Evolutionary conservation across 1,140 invertebrate species (phyloP).

Genomic region (Habropoda laboriosa): DNA sequence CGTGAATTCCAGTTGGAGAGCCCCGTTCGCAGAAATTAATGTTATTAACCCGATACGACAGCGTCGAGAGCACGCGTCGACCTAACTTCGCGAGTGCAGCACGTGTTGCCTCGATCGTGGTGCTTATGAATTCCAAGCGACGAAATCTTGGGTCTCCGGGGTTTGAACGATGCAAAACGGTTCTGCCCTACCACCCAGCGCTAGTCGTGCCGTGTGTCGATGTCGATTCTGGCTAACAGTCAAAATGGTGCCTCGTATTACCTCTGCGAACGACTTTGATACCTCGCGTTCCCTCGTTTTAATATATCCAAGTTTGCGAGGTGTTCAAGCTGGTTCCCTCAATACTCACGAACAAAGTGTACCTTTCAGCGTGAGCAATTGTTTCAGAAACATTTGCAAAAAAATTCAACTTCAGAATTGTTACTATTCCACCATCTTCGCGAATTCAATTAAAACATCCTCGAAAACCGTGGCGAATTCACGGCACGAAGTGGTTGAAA

Average conservation of each 20-base stretch:
- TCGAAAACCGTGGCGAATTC: too few relatives aligned
- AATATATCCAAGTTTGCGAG: neutral
- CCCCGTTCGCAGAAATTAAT: conserved; percentile 64
- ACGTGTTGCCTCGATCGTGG: conserved; percentile 19
- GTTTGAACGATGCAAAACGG: conserved; percentile 4
- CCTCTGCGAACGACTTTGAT: neutral
- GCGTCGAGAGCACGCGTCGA: conserved; percentile 29
- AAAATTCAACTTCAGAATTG: too few relatives aligned
- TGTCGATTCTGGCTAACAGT: neutral
- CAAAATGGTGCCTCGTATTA: neutral
- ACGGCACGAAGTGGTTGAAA: too few relatives aligned
- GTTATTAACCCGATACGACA: conserved; percentile 50
- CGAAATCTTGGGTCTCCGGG: conserved; percentile 2
- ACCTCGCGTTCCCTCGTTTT: neutral
- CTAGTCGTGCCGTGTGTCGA: conserved; percentile 1
- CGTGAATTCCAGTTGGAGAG: conserved; percentile 51
- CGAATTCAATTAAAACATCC: too few relatives aligned
- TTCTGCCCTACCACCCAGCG: neutral
- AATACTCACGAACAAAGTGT: too few relatives aligned
- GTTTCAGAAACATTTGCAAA: too few relatives aligned
- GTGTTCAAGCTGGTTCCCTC: neutral
- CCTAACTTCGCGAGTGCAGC: conserved; percentile 46
- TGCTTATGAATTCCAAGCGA: conserved; percentile 41
- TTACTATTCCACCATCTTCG: too few relatives aligned
- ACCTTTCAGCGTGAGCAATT: too few relatives aligned